Conservation (phyloP, 2,797 vertebrate species). For the Liasis olivaceus region DNA sequence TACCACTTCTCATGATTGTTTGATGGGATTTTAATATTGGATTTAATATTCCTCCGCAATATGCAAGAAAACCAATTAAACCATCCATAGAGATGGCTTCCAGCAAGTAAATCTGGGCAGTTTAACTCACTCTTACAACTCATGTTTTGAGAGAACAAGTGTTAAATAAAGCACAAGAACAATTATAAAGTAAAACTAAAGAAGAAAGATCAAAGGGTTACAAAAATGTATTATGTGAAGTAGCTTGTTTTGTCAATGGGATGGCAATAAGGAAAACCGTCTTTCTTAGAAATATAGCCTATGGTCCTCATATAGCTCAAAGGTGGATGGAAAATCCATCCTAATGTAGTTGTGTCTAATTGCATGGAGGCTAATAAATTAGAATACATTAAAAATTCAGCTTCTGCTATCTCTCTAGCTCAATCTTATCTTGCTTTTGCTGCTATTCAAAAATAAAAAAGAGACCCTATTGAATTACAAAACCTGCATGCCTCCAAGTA, state of each 20-base stretch:
- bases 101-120: background rate
- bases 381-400: background rate
- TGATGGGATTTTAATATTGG: background rate
- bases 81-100: background rate
- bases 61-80: background rate
- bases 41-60: background rate
- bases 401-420: background rate
- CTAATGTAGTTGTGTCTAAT: constrained; percentile 5
- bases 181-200: background rate
- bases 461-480: background rate
- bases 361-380: constrained; percentile 12
- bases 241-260: background rate
- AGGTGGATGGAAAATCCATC: constrained; percentile 33
- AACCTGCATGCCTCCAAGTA: background rate
- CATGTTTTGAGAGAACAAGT: background rate
- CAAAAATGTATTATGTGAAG: background rate
- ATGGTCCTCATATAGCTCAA: constrained; percentile 26
- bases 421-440: background rate
- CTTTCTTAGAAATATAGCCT: constrained; percentile 12
- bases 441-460: background rate
- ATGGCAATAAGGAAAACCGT: background rate
- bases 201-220: background rate
- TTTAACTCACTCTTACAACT: background rate
- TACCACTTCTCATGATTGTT: background rate
- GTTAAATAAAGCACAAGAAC: background rate